phyloP scores from a whole-genome alignment of 2,797 vertebrate species.

The Acanthornis magna region DNA sequence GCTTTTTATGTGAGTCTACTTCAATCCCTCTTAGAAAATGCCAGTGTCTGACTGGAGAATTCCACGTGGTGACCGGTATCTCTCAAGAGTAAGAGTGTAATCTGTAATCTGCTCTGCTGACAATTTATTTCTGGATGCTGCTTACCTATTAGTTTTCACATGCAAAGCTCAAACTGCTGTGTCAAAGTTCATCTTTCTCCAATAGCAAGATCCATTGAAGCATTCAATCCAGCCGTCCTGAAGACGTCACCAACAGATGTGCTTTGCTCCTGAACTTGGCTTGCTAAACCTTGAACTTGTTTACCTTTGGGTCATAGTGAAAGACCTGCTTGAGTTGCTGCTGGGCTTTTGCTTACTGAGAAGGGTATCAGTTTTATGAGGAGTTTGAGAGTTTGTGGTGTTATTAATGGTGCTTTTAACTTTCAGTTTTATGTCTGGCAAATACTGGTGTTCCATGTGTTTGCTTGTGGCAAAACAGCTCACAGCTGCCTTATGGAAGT shows the following conservation, averaged over 20 bases:
- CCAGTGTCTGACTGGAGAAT: neutral
- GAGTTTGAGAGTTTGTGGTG: neutral
- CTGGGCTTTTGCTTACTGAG: neutral
- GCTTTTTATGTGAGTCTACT: neutral
- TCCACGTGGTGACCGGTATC: neutral
- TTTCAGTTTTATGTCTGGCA: neutral
- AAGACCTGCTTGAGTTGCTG: neutral
- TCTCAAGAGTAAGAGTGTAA: neutral
- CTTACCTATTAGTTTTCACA: neutral
- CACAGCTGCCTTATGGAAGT: neutral
- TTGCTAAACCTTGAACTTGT: neutral
- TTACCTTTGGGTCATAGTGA: neutral
- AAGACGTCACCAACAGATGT: neutral
- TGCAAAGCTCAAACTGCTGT: neutral
- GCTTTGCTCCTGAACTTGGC: neutral
- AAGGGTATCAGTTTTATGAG: neutral
- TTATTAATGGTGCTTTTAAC: neutral
- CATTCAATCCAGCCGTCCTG: neutral
- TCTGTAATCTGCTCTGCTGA: neutral
- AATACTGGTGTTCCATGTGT: neutral
- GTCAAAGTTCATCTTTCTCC: neutral
- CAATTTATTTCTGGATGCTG: neutral
- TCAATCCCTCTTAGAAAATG: neutral
- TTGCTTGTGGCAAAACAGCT: conserved; percentile 34
- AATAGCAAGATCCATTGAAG: neutral